Evolutionary conservation across 2,888 invertebrate species (phyloP).

Genomic region (Hypsopygia costalis): DNA sequence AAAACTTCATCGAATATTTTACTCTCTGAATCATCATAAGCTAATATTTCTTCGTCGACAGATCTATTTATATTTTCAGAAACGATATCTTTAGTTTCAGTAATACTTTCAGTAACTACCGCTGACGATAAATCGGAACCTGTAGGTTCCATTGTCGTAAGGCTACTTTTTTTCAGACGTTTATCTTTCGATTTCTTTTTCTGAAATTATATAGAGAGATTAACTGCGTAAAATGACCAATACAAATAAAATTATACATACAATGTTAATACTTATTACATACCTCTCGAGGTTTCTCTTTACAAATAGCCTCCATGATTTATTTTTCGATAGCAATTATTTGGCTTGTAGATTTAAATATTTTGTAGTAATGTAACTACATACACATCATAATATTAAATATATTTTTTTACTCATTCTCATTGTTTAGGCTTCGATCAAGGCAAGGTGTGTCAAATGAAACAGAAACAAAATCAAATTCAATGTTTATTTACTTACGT

Average conservation of each 20-base stretch:
- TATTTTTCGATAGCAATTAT: not conserved
- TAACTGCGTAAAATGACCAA: conserved; percentile 32
- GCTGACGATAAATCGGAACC: not conserved
- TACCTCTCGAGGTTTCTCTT: conserved; percentile 62
- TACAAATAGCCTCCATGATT: conserved; percentile 64
- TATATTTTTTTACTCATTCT: too few relatives aligned
- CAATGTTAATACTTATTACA: conserved; percentile 13
- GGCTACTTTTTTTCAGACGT: conserved; percentile 12
- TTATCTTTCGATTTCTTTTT: conserved; percentile 58
- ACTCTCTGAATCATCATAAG: too few relatives aligned
- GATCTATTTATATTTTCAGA: not conserved
- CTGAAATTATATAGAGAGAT: conserved; percentile 31
- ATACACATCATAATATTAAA: too few relatives aligned
- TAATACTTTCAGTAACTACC: not conserved
- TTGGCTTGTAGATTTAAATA: too few relatives aligned
- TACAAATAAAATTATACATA: conserved; percentile 8
- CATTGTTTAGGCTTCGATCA: too few relatives aligned
- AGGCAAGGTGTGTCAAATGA: too few relatives aligned
- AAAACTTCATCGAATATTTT: too few relatives aligned
- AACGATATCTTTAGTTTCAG: not conserved
- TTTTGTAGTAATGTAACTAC: too few relatives aligned
- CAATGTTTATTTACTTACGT: too few relatives aligned
- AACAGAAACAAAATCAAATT: too few relatives aligned
- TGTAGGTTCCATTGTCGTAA: not conserved
- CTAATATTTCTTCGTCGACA: too few relatives aligned